Conservation (phyloP, 37 sponge, comb jelly and placozoan species). For the Crambe crambe region DNA sequence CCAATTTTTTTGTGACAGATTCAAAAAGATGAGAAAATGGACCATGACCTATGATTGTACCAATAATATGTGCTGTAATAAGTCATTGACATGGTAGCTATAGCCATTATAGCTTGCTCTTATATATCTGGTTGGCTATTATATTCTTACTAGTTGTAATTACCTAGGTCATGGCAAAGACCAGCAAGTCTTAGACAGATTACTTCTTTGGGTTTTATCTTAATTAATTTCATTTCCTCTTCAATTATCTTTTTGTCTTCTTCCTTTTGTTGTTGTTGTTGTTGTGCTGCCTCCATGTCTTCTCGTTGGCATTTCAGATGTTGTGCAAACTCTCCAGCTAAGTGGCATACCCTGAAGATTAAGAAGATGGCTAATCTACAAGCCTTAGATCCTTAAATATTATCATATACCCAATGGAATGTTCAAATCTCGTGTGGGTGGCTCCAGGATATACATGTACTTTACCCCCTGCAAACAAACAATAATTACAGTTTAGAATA, state of each 20-base stretch:
- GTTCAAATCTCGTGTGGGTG: slow-evolving; percentile 61
- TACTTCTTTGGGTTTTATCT: background rate
- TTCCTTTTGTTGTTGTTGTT: background rate
- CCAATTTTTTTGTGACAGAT: background rate
- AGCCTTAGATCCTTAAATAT: too few relatives aligned
- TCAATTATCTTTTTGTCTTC: too few relatives aligned
- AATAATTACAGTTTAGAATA: background rate
- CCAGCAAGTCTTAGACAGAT: slow-evolving; percentile 42
- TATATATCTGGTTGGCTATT: background rate
- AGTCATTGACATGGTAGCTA: too few relatives aligned
- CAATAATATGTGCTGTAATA: too few relatives aligned
- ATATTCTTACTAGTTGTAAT: background rate
- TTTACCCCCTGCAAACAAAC: slow-evolving; percentile 17
- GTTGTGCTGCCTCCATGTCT: too few relatives aligned
- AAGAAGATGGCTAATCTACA: too few relatives aligned
- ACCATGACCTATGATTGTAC: slow-evolving; percentile 46
- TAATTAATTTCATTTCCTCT: too few relatives aligned
- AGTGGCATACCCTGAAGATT: slow-evolving; percentile 16
- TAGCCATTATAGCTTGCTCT: too few relatives aligned
- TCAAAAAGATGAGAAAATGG: slow-evolving; percentile 60
- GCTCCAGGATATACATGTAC: slow-evolving; percentile 45
- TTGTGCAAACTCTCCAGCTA: slow-evolving; percentile 50
- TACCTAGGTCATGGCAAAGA: slow-evolving; percentile 48
- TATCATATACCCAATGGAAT: slow-evolving; percentile 66
- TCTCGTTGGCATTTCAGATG: too few relatives aligned